These are phyloP conservation scores for Hyperoplus lanceolatus DNA, from an alignment of 2,797 vertebrate genomes.

Conservation along the genomic window DNA sequence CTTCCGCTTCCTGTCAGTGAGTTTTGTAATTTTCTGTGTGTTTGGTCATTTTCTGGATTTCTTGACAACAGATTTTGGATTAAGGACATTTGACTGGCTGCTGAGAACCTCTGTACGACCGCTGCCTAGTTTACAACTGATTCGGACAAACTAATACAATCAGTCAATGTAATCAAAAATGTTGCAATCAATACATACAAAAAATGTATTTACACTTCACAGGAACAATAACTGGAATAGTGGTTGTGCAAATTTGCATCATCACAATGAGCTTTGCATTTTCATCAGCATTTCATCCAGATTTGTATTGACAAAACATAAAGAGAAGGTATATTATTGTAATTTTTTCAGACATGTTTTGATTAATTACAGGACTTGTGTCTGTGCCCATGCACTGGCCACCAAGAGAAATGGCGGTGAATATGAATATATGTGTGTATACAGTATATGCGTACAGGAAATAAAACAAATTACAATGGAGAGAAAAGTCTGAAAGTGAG, in stretches of 20 bases:
- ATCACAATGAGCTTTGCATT: neutral
- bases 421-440: neutral
- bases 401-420: constrained; percentile 5
- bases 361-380: constrained; percentile 48
- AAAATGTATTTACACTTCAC: neutral
- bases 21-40: too few species aligned
- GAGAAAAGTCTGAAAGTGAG: constrained; percentile 16
- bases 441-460: neutral
- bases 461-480: neutral
- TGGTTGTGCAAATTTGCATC: neutral
- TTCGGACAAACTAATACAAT: neutral
- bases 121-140: neutral
- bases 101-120: too few species aligned
- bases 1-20: too few species aligned
- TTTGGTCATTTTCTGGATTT: too few species aligned
- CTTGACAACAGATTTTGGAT: too few species aligned
- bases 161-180: neutral
- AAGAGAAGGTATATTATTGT: constrained; percentile 24
- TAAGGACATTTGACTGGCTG: too few species aligned
- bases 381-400: constrained; percentile 35
- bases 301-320: constrained; percentile 13
- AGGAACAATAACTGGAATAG: neutral
- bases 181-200: neutral
- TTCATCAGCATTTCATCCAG: neutral
- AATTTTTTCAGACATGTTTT: constrained; percentile 28